These are phyloP conservation scores for Menidia menidia DNA, from an alignment of 2,797 vertebrate genomes.

Conservation along the genomic window DNA sequence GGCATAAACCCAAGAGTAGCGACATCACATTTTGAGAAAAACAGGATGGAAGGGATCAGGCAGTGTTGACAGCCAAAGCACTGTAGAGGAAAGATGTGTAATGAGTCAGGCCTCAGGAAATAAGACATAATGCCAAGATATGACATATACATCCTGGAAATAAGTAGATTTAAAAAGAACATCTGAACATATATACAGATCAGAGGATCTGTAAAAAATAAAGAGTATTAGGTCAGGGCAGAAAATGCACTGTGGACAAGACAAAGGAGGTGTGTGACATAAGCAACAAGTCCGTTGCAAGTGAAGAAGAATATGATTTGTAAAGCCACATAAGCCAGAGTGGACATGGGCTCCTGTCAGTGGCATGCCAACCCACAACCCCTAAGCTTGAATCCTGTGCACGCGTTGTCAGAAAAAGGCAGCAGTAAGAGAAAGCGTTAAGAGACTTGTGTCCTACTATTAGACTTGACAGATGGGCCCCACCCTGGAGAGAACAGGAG, in stretches of 20 bases:
- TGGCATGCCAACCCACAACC: constrained; percentile 46
- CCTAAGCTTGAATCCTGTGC: constrained; percentile 46
- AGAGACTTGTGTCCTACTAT: constrained; percentile 94
- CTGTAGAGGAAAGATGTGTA: constrained; percentile 27
- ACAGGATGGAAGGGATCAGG: constrained; percentile 6
- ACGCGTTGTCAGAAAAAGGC: constrained; percentile 76
- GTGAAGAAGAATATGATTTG: constrained; percentile 14
- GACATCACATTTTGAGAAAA: constrained; percentile 13
- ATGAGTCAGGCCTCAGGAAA: constrained; percentile 23
- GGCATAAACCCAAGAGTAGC: constrained; percentile 10
- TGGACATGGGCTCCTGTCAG: constrained; percentile 26
- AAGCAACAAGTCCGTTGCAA: constrained; percentile 4
- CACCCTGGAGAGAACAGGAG: constrained; percentile 75
- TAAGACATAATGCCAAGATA: constrained; percentile 32
- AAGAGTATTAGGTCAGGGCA: not conserved
- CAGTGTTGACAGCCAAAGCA: constrained; percentile 8
- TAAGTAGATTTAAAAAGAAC: not conserved
- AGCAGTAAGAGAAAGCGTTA: constrained; percentile 84
- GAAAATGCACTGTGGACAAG: constrained; percentile 6
- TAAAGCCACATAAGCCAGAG: constrained; percentile 29
- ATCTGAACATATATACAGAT: constrained; percentile 29
- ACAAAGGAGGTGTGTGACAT: constrained; percentile 8
- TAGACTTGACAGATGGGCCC: constrained; percentile 90
- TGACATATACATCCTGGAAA: constrained; percentile 50
- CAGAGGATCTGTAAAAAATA: constrained; percentile 1